These are phyloP conservation scores for Crypturellus tataupa DNA, from an alignment of 2,797 vertebrate species.

Conservation along the genomic window DNA sequence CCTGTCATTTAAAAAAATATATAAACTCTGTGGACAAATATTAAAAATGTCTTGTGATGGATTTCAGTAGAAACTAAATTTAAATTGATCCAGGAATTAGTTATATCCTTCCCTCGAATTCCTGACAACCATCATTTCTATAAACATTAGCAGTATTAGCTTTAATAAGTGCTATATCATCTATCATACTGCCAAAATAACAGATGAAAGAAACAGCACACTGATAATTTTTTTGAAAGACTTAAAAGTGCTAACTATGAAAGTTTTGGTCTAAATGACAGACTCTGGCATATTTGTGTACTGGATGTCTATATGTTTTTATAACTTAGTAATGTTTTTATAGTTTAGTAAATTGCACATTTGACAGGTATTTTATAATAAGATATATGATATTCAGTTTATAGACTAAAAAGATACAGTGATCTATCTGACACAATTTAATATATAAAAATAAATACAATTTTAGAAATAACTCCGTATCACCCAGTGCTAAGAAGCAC, in stretches of 20 bases:
- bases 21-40: not conserved
- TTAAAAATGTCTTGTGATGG: not conserved
- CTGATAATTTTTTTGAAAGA: not conserved
- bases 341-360: not conserved
- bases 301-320: not conserved
- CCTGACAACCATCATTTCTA: not conserved
- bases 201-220: not conserved
- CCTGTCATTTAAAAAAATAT: not conserved
- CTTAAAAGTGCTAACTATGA: not conserved
- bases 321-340: not conserved
- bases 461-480: not conserved
- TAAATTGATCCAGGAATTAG: not conserved
- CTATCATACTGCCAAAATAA: not conserved
- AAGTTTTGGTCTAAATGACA: not conserved
- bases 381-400: not conserved
- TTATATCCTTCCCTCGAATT: not conserved
- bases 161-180: not conserved
- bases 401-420: not conserved
- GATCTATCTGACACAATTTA: not conserved
- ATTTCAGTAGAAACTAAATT: not conserved
- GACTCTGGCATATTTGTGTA: not conserved
- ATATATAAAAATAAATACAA: not conserved
- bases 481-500: not conserved
- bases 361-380: not conserved
- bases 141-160: not conserved